phyloP scores from a whole-genome alignment of 2,797 vertebrate genomes.

The Syndactyla subalaris region DNA sequence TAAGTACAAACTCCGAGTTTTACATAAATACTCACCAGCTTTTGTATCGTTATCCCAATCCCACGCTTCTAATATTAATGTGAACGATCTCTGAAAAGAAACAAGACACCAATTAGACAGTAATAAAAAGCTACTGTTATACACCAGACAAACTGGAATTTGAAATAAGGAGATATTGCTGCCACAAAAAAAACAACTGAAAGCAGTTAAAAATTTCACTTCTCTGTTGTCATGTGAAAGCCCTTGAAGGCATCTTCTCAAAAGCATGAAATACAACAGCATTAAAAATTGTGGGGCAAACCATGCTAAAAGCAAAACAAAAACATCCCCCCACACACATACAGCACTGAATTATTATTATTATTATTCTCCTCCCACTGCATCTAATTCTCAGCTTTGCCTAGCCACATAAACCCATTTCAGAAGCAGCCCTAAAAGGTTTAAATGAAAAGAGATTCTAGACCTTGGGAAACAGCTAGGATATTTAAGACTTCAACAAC shows the following conservation, averaged over 20 bases:
- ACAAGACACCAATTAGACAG: conserved; percentile 19
- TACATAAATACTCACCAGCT: conserved; percentile 82
- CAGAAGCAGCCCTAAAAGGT: neutral
- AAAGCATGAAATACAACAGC: neutral
- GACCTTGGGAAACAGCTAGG: neutral
- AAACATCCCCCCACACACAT: neutral
- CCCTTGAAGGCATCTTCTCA: conserved; percentile 8
- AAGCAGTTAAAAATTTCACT: neutral
- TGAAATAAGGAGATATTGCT: neutral
- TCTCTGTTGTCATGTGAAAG: neutral
- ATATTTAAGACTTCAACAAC: neutral
- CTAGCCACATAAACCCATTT: neutral
- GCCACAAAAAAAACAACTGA: neutral
- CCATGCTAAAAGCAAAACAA: conserved; percentile 1
- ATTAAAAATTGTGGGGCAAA: neutral
- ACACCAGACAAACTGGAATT: neutral
- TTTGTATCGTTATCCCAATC: conserved; percentile 91
- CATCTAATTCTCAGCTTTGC: neutral
- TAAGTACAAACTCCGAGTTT: neutral
- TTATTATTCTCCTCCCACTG: neutral
- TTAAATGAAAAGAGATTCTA: neutral
- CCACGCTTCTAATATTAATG: conserved; percentile 92
- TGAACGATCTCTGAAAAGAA: conserved; percentile 87
- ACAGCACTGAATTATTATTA: neutral
- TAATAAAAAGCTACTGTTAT: neutral